These are phyloP conservation scores for Macroglossus sobrinus DNA, from an alignment of 2,113 vertebrate species.

Conservation along the genomic window DNA sequence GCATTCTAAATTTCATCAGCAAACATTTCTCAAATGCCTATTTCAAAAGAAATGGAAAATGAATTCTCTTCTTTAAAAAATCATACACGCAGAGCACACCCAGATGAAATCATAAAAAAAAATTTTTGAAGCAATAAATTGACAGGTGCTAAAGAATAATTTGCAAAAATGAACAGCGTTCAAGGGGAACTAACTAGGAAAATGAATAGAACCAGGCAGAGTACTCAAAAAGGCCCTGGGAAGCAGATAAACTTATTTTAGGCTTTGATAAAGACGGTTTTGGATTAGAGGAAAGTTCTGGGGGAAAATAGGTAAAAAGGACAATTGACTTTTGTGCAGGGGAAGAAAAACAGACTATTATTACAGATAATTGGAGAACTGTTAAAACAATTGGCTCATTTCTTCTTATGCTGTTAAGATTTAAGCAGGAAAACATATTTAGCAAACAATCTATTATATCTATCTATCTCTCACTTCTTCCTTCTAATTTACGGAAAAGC, in stretches of 20 bases:
- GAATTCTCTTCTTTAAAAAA: conserved; percentile 2
- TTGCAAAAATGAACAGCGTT: background rate
- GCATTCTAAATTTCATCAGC: background rate
- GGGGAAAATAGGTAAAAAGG: background rate
- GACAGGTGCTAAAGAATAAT: background rate
- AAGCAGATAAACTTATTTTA: background rate
- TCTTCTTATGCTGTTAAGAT: background rate
- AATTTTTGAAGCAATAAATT: background rate
- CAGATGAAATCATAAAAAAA: background rate
- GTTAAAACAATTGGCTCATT: background rate
- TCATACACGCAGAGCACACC: background rate
- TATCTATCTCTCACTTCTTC: background rate
- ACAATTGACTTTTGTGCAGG: background rate
- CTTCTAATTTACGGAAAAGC: background rate
- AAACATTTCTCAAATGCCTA: background rate
- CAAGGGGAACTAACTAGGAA: conserved; percentile 6
- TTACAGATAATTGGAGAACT: background rate
- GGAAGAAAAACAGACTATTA: background rate
- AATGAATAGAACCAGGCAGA: background rate
- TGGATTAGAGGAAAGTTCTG: background rate
- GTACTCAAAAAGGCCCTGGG: background rate
- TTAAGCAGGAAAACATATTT: background rate
- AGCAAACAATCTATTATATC: background rate
- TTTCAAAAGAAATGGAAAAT: background rate
- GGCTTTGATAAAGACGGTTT: conserved; percentile 7